These are phyloP conservation scores for Microcebus lehilahytsara DNA, from an alignment of 2,113 vertebrate species.

Conservation along the genomic window DNA sequence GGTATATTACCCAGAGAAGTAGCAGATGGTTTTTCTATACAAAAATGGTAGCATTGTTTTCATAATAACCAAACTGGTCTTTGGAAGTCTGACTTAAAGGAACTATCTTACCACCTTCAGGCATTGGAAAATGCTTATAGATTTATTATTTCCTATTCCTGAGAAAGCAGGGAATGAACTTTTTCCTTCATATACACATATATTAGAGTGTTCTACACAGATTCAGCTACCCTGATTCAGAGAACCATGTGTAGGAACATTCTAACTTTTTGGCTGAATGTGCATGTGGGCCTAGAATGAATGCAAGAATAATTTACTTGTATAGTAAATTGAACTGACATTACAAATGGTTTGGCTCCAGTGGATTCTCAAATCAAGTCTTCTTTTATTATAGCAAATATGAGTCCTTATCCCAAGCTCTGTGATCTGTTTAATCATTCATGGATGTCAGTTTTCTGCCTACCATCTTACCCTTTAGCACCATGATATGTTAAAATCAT, in stretches of 20 bases:
- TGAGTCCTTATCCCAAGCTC: neutral
- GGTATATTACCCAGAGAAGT: neutral
- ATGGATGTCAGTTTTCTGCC: neutral
- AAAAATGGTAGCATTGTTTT: conserved; percentile 43
- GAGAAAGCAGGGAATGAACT: neutral
- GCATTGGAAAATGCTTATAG: conserved; percentile 10
- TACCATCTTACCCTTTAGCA: neutral
- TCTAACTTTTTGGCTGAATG: conserved; percentile 38
- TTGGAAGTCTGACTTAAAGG: conserved; percentile 2
- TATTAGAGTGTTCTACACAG: neutral
- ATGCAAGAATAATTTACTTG: conserved; percentile 19
- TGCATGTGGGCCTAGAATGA: neutral
- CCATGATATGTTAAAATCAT: neutral
- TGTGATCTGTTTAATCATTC: neutral
- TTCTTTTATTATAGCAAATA: neutral
- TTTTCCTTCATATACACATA: neutral
- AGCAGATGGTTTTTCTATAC: conserved; percentile 4
- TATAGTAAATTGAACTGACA: neutral
- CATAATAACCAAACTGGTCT: neutral
- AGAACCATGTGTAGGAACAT: neutral
- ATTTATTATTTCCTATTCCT: neutral
- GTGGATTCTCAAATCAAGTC: neutral
- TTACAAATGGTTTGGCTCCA: neutral
- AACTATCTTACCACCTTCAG: neutral
- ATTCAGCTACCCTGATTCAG: neutral